Evolutionary conservation across 2,888 invertebrate species (phyloP).

Genomic region (Koerneria pararmatus): DNA sequence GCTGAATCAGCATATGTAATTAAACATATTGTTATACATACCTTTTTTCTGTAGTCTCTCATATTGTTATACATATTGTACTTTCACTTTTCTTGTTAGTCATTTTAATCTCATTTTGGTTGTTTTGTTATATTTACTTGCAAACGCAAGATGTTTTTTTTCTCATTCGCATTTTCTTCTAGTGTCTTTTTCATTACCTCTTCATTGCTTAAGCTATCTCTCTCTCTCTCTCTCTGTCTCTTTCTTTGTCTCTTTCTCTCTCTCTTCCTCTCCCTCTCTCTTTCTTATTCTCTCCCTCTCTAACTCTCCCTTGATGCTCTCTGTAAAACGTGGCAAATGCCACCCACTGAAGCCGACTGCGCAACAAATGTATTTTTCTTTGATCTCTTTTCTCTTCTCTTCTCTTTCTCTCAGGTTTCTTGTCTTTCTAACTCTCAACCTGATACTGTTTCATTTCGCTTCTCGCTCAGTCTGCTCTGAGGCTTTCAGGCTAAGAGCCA

Average conservation of each 20-base stretch:
- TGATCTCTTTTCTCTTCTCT: background rate
- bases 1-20: no score
- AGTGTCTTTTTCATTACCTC: slow-evolving; percentile 14
- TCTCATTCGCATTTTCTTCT: background rate
- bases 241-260: slow-evolving; percentile 1
- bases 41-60: no score
- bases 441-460: no score
- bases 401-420: slow-evolving; percentile 6
- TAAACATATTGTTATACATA: no score
- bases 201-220: background rate
- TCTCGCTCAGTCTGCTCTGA: no score
- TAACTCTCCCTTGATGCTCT: background rate
- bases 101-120: no score
- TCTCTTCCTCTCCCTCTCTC: slow-evolving; percentile 8
- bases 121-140: no score
- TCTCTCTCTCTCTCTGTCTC: slow-evolving; percentile 11
- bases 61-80: no score
- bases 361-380: background rate
- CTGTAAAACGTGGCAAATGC: background rate
- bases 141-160: no score
- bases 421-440: no score
- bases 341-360: background rate
- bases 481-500: no score
- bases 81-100: no score
- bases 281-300: background rate